Base-by-base conservation (phyloP, 2,797 vertebrate genomes). In the Australoheros facetus region DNA sequence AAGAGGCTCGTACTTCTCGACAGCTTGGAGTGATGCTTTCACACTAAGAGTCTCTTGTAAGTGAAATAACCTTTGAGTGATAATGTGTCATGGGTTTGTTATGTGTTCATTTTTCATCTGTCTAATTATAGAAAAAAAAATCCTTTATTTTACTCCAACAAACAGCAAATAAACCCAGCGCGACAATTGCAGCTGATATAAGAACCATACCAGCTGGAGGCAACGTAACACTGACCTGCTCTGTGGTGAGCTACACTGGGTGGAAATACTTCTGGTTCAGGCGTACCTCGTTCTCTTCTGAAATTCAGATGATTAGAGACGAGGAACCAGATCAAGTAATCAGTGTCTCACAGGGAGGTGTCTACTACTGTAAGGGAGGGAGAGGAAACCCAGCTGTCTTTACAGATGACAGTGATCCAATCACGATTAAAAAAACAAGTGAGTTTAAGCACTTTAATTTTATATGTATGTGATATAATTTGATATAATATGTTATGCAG, bases 231-330 rank as follows among this genome's bases (percentile, higher is more conserved):
- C 60, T 80, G 19, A 80, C 23, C 13, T 80, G 78, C 56, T 54
- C 55, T 58, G 12, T 75, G 55, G 23, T 0, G 9, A 59, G n/a
- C n/a, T 32, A 45, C 1, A n/a, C 34, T 21, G 21, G 34, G 21
- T 80, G 72, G 72, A 58, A 53, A 13, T 75, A 70, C 32, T 10
- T 59, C 54, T 80, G 71, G 71, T 75, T 70, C 72, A 58, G 19
- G 17, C 37, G 17, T n/a, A 34, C 28, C 7, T 73, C 58, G 6
- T 30, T 56, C 71, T 26, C 62, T 4, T 57, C 71, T 26, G 51
- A 62, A 28, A 28, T 73, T 79, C 51, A 32, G 56, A 2, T 34
- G 9, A n/a, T 54, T 7, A 28, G 7, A 30, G 16, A 30, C 21
- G 30, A 32, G 28, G 37, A 28, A 54, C 4, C 2, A 10, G 51